Percentiles rank a stretch among this genome's conserved stretches.
These are phyloP conservation scores for Sciurus niger DNA, from an alignment of 2,113 vertebrate genomes.

Conservation along the genomic window DNA sequence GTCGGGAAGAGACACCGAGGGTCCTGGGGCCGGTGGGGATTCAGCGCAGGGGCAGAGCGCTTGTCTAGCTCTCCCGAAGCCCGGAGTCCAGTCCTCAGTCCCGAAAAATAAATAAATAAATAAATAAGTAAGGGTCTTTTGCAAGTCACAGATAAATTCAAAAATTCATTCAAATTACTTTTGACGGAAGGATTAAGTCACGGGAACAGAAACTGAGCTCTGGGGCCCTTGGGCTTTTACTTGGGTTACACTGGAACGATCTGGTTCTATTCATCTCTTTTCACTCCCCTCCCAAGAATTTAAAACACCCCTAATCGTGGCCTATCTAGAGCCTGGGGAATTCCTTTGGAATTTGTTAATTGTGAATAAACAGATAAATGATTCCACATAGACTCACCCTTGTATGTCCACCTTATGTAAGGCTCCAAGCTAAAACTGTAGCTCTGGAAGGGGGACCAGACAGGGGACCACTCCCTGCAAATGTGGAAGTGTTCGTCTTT, in stretches of 20 bases:
- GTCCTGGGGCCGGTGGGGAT: too few species aligned
- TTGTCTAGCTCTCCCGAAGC: too few species aligned
- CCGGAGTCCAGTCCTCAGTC: too few species aligned
- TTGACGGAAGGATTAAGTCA: too few species aligned
- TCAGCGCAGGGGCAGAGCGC: too few species aligned
- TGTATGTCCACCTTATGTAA: rapidly evolving
- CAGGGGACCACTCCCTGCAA: not conserved
- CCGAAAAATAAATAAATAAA: too few species aligned
- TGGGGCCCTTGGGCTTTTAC: not conserved
- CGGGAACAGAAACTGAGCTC: not conserved
- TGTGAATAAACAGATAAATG: not conserved
- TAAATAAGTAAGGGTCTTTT: too few species aligned
- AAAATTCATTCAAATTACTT: not conserved
- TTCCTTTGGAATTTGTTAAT: not conserved
- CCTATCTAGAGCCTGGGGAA: rapidly evolving
- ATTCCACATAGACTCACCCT: not conserved
- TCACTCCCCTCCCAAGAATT: not conserved
- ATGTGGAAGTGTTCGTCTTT: rapidly evolving
- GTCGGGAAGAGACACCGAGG: too few species aligned
- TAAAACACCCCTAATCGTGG: not conserved
- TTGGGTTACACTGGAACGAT: not conserved
- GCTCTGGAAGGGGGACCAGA: rapidly evolving
- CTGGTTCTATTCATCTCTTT: not conserved
- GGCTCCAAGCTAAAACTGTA: not conserved
- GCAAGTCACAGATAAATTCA: not conserved